Conservation (phyloP, 1,140 invertebrate species). For the Drosophila triauraria region DNA sequence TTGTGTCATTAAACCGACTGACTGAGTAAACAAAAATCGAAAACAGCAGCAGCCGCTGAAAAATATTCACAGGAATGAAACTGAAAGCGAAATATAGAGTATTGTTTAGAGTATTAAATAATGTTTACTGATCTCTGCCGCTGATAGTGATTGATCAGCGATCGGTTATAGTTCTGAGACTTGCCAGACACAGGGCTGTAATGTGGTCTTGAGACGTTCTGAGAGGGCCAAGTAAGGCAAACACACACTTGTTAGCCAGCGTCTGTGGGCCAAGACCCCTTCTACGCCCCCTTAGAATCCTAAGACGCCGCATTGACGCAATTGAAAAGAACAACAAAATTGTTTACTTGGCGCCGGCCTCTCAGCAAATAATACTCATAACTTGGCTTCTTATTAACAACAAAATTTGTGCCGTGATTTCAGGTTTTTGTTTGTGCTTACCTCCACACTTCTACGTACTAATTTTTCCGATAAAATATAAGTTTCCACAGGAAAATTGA, state of each 20-base stretch:
- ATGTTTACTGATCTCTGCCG: slow-evolving; percentile 32
- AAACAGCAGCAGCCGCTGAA: slow-evolving; percentile 9
- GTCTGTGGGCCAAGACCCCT: slow-evolving; percentile 14
- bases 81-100: slow-evolving; percentile 46
- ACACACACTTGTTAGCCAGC: slow-evolving; percentile 39
- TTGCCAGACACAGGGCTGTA: slow-evolving; percentile 17
- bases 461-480: background rate
- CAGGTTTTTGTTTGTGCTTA: slow-evolving; percentile 3
- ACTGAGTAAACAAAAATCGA: slow-evolving; percentile 29
- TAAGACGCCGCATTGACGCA: slow-evolving; percentile 65
- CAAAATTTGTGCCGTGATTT: slow-evolving; percentile 19
- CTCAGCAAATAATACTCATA: slow-evolving; percentile 42
- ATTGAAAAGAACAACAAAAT: slow-evolving; percentile 67
- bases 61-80: slow-evolving; percentile 50
- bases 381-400: slow-evolving; percentile 34
- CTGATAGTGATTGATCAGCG: slow-evolving; percentile 37
- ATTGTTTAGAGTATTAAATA: slow-evolving; percentile 26
- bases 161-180: background rate
- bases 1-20: slow-evolving; percentile 59
- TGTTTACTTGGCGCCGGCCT: slow-evolving; percentile 33
- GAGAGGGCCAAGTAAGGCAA: slow-evolving; percentile 38
- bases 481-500: slow-evolving; percentile 3
- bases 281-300: slow-evolving; percentile 6
- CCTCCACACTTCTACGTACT: slow-evolving; percentile 1
- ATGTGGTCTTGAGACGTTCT: background rate